Conservation (phyloP, 2,113 vertebrate species). For the Atractosteus spatula region DNA sequence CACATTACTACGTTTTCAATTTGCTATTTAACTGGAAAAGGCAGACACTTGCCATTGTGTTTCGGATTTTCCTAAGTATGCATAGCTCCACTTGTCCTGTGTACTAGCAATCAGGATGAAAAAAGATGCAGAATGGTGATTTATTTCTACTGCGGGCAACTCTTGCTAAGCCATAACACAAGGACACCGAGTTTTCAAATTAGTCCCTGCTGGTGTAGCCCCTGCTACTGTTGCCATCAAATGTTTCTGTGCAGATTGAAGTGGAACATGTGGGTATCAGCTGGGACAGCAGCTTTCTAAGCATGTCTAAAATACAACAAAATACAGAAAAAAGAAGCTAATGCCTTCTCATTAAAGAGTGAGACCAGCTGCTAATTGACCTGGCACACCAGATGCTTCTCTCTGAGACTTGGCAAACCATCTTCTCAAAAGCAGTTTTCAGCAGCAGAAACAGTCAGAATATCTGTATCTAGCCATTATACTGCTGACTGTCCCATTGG, state of each 20-base stretch:
- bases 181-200: neutral
- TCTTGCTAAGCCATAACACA: neutral
- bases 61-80: neutral
- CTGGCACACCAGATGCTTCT: slow-evolving; percentile 1
- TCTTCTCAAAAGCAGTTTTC: neutral
- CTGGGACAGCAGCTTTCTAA: neutral
- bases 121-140: neutral
- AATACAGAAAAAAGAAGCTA: neutral
- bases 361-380: slow-evolving; percentile 5
- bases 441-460: neutral
- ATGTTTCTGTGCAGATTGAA: neutral
- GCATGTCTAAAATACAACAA: neutral
- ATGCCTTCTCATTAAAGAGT: slow-evolving; percentile 1
- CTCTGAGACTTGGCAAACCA: neutral
- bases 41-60: neutral
- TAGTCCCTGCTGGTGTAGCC: neutral
- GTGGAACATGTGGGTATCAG: neutral
- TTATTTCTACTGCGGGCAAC: slow-evolving; percentile 3
- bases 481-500: no score
- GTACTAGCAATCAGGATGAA: neutral
- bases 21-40: no score
- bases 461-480: no score
- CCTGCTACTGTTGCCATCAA: neutral
- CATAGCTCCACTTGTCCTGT: neutral
- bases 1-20: no score